A percentile compares a stretch with the other conserved stretches of the same genome.
Evolutionary conservation across 2,113 vertebrate genomes (phyloP).

Genomic region (Pipa parva): DNA sequence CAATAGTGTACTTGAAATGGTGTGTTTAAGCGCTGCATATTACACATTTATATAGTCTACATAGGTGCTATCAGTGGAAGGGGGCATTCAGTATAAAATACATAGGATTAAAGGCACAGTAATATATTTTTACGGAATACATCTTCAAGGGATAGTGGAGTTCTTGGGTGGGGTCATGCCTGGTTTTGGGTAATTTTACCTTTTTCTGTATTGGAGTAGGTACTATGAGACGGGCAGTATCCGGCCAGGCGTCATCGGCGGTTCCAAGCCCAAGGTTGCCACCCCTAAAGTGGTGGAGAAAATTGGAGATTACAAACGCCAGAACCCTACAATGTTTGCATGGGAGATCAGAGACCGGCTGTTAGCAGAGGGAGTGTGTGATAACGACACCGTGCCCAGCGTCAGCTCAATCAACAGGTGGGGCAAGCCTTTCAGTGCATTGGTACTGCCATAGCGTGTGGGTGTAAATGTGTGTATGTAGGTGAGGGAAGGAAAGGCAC

Average conservation of each 20-base stretch:
- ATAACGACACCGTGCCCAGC: constrained; percentile 83
- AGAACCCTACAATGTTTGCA: constrained; percentile 89
- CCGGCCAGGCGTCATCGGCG: constrained; percentile 82
- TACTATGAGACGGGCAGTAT: constrained; percentile 89
- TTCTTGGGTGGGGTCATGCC: neutral
- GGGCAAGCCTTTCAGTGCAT: too few relatives aligned
- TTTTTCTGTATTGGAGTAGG: constrained; percentile 65
- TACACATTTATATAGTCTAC: too few relatives aligned
- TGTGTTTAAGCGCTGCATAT: too few relatives aligned
- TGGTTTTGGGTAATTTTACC: constrained; percentile 51
- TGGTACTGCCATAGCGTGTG: too few relatives aligned
- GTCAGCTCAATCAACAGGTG: constrained; percentile 90
- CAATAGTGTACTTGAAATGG: too few relatives aligned
- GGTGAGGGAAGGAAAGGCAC: too few relatives aligned
- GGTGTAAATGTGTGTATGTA: too few relatives aligned
- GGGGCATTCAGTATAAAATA: too few relatives aligned
- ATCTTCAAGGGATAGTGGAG: too few relatives aligned
- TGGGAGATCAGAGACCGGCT: constrained; percentile 87
- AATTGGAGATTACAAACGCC: constrained; percentile 84
- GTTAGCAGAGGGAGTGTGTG: constrained; percentile 78
- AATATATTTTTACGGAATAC: too few relatives aligned
- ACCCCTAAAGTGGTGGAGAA: constrained; percentile 88
- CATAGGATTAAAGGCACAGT: too few relatives aligned
- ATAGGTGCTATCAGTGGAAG: too few relatives aligned
- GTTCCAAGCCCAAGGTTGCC: constrained; percentile 85